Conservation (phyloP, 2,888 invertebrate genomes). For the Tortricodes alternella region DNA sequence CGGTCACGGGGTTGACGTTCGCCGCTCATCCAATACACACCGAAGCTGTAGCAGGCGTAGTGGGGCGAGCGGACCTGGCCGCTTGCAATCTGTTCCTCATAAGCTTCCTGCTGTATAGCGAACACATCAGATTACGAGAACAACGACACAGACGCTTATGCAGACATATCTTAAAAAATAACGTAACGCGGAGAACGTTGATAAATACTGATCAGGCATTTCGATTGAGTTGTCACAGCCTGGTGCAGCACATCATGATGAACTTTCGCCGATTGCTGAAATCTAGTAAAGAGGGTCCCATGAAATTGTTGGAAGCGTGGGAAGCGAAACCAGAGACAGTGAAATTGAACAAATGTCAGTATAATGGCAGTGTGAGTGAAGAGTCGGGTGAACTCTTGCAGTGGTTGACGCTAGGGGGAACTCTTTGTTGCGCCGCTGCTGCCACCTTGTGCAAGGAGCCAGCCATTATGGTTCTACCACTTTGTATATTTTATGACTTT, state of each 20-base stretch:
- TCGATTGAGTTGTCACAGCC: constrained; percentile 70
- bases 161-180: constrained; percentile 61
- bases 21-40: constrained; percentile 98
- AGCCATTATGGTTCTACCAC: constrained; percentile 94
- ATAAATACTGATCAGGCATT: constrained; percentile 63
- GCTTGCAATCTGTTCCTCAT: constrained; percentile 95
- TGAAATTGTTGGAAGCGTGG: constrained; percentile 65
- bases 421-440: constrained; percentile 86
- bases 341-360: constrained; percentile 66
- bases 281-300: constrained; percentile 67
- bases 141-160: constrained; percentile 61
- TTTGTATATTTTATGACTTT: constrained; percentile 95
- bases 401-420: constrained; percentile 84
- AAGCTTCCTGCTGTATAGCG: constrained; percentile 92
- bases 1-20: constrained; percentile 92
- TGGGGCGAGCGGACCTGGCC: constrained; percentile 96
- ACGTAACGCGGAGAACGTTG: constrained; percentile 46
- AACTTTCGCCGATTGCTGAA: constrained; percentile 70
- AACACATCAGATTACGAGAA: constrained; percentile 87
- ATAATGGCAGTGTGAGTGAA: constrained; percentile 70
- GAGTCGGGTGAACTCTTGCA: constrained; percentile 71
- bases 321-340: constrained; percentile 58
- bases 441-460: constrained; percentile 98
- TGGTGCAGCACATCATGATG: constrained; percentile 72
- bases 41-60: constrained; percentile 97